A percentile compares a stretch with the other conserved stretches of the same genome.
Evolutionary conservation across 2,888 invertebrate genomes (phyloP).

Genomic region (Neoascia interrupta): DNA sequence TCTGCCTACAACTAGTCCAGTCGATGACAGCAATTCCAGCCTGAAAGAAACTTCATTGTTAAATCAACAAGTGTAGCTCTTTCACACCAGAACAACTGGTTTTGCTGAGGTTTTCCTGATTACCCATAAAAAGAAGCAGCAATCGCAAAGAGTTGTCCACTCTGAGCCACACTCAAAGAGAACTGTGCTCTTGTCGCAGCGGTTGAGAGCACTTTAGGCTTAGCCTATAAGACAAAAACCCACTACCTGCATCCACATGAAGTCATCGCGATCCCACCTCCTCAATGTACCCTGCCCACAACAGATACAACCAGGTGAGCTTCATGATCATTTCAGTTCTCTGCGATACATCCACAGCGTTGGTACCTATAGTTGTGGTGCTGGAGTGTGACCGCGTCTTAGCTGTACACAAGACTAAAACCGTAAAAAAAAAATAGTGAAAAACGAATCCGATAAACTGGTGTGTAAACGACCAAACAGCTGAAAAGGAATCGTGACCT

Average conservation of each 20-base stretch:
- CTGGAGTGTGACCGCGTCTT: conserved; percentile 23
- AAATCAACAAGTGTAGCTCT: conserved; percentile 12
- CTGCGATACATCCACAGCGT: conserved; percentile 41
- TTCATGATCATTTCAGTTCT: conserved; percentile 53
- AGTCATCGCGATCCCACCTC: conserved; percentile 59
- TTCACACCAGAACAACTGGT: neutral
- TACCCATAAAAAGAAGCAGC: neutral
- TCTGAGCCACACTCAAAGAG: neutral
- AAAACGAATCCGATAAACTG: conserved; percentile 20
- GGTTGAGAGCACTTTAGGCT: conserved; percentile 3
- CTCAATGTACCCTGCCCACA: conserved; percentile 18
- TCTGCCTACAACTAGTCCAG: too few species aligned
- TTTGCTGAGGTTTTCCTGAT: neutral
- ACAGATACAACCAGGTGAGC: conserved; percentile 44
- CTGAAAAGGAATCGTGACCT: conserved; percentile 43
- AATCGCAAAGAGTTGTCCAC: conserved; percentile 1
- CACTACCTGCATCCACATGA: conserved; percentile 40
- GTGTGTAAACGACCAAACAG: conserved; percentile 39
- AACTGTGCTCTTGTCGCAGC: too few species aligned
- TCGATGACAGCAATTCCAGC: too few species aligned
- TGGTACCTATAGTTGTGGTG: conserved; percentile 35
- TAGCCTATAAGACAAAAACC: conserved; percentile 11
- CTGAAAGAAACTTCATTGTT: neutral
- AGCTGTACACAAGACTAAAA: neutral
- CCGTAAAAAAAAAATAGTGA: neutral